phyloP scores from a whole-genome alignment of 2,113 vertebrate species.

The Gyps fulvus region DNA sequence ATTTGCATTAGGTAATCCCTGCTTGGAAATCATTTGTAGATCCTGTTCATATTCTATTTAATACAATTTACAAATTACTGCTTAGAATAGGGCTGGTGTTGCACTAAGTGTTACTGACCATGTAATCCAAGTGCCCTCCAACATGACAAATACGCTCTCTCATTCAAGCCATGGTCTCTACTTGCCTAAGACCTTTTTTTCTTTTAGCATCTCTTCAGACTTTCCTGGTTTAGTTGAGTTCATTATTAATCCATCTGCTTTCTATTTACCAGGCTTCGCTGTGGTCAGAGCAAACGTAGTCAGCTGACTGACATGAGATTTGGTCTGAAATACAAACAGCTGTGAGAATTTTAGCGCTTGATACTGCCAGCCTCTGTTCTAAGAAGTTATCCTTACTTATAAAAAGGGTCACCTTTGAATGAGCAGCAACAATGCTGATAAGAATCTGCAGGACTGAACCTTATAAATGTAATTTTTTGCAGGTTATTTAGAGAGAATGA shows the following conservation, averaged over 20 bases:
- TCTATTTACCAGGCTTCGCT: neutral
- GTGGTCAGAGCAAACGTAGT: neutral
- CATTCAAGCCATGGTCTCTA: neutral
- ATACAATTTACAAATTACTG: neutral
- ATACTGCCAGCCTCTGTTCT: neutral
- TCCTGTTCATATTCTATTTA: neutral
- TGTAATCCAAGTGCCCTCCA: neutral
- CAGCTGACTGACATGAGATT: neutral
- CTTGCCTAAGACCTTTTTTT: neutral
- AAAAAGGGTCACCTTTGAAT: constrained; percentile 33
- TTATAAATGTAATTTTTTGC: constrained; percentile 25
- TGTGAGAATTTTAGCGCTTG: neutral
- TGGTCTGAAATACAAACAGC: neutral
- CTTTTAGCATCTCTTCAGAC: neutral
- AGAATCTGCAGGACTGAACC: constrained; percentile 18
- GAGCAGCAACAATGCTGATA: neutral
- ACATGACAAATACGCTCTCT: neutral
- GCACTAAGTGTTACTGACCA: neutral
- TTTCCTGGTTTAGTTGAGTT: neutral
- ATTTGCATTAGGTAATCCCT: neutral
- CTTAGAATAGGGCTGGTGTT: neutral
- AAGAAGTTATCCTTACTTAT: neutral
- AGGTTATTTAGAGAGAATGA: constrained; percentile 41
- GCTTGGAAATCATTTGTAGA: neutral
- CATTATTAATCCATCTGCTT: neutral